Evolutionary conservation across 1,140 invertebrate species (phyloP).

Genomic region (Brachionus sp.): DNA sequence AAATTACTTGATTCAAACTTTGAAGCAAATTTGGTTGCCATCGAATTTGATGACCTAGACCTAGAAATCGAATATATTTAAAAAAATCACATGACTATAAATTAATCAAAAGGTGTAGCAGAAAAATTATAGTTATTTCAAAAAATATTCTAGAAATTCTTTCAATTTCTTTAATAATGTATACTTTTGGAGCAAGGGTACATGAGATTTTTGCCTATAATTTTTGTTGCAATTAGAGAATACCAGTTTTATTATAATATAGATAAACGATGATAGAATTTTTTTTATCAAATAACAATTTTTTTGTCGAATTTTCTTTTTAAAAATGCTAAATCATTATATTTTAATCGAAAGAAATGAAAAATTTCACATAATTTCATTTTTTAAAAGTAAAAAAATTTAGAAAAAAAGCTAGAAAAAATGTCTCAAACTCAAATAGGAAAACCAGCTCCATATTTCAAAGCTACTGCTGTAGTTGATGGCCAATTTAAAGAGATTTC

Average conservation of each 20-base stretch:
- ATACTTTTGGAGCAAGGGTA: background rate
- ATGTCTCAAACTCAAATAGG: conserved; percentile 61
- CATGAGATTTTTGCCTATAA: background rate
- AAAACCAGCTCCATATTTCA: conserved; percentile 82
- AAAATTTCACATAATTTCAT: background rate
- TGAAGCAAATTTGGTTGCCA: background rate
- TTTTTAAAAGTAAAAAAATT: background rate
- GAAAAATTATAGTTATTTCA: background rate
- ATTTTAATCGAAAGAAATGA: background rate
- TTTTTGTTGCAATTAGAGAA: background rate
- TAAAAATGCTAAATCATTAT: background rate
- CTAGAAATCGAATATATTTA: background rate
- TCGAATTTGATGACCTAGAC: background rate
- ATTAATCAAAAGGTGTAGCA: background rate
- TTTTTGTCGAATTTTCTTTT: conserved; percentile 4
- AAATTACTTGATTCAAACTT: background rate
- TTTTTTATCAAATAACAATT: background rate
- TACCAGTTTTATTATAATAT: background rate
- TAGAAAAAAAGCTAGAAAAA: conserved; percentile 61
- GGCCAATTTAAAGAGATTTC: conserved; percentile 85
- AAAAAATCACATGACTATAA: background rate
- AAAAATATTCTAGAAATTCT: background rate
- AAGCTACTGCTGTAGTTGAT: conserved; percentile 82
- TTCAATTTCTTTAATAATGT: background rate
- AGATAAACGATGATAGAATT: background rate